These are phyloP conservation scores for Brachypalpus laphriformis DNA, from an alignment of 2,888 invertebrate genomes.

Conservation along the genomic window DNA sequence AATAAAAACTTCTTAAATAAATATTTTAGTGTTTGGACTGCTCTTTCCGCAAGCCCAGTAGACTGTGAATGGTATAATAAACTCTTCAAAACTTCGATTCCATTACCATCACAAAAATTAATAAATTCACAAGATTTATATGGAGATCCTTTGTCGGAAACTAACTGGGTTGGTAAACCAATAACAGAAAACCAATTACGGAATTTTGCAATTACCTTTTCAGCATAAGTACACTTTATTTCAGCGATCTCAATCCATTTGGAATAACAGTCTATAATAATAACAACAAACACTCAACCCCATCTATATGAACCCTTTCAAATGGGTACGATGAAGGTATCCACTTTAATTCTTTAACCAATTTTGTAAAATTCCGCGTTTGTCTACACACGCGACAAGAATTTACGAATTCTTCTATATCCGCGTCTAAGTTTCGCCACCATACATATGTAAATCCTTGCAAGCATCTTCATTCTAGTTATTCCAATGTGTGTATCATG, in stretches of 20 bases:
- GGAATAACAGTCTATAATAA: neutral
- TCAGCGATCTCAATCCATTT: slow-evolving; percentile 43
- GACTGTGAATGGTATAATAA: slow-evolving; percentile 34
- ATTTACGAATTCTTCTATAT: too few species aligned
- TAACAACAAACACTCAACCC: too few species aligned
- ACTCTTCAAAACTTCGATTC: slow-evolving; percentile 17
- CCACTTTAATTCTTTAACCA: too few species aligned
- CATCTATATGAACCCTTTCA: too few species aligned
- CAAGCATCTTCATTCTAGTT: too few species aligned
- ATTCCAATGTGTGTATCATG: too few species aligned
- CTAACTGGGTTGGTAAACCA: neutral
- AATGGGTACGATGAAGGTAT: too few species aligned
- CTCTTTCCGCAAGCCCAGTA: slow-evolving; percentile 35
- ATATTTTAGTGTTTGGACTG: slow-evolving; percentile 18
- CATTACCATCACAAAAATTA: slow-evolving; percentile 3
- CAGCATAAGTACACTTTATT: slow-evolving; percentile 17
- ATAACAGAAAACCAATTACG: slow-evolving; percentile 83
- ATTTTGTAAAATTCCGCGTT: too few species aligned
- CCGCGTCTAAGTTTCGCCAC: too few species aligned
- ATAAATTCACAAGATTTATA: too few species aligned
- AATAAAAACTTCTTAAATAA: slow-evolving; percentile 9
- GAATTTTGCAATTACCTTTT: slow-evolving; percentile 6
- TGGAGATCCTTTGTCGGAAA: slow-evolving; percentile 31
- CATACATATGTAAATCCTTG: too few species aligned
- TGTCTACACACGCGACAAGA: too few species aligned